phyloP scores from a whole-genome alignment of 2,113 vertebrate species.

The Carassius gibelio region DNA sequence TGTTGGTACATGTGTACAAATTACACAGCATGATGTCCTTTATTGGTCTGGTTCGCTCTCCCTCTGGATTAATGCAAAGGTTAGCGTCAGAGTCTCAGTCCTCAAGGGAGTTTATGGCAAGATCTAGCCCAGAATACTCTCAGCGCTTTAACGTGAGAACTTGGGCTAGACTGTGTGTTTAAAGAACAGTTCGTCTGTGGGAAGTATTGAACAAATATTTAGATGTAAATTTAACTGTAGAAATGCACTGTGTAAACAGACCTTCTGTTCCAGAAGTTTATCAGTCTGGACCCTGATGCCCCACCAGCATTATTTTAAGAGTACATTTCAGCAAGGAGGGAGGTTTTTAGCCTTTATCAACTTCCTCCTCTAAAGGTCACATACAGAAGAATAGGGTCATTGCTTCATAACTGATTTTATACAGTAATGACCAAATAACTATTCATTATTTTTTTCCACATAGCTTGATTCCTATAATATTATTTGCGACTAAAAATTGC shows the following conservation, averaged over 20 bases:
- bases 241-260: slow-evolving; percentile 4
- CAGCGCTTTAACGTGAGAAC: slow-evolving; percentile 21
- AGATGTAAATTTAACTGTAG: background rate
- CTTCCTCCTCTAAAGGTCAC: background rate
- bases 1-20: background rate
- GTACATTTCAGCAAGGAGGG: background rate
- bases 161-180: slow-evolving; percentile 20
- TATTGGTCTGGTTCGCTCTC: slow-evolving; percentile 2
- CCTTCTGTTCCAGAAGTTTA: background rate
- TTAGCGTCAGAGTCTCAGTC: background rate
- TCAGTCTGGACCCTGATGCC: background rate
- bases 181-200: background rate
- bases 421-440: background rate
- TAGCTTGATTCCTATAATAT: background rate
- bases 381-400: background rate
- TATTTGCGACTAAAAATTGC: no score
- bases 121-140: slow-evolving; percentile 21
- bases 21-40: background rate
- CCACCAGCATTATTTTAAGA: slow-evolving; percentile 12
- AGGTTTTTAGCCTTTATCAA: background rate
- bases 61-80: background rate
- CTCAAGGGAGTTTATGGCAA: slow-evolving; percentile 40
- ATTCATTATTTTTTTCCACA: background rate
- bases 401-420: background rate
- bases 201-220: background rate